Evolutionary conservation across 2,113 vertebrate species (phyloP), one percentile per base, ranked within the genome.

Genomic region (Cryptomyrus ogoouensis): DNA sequence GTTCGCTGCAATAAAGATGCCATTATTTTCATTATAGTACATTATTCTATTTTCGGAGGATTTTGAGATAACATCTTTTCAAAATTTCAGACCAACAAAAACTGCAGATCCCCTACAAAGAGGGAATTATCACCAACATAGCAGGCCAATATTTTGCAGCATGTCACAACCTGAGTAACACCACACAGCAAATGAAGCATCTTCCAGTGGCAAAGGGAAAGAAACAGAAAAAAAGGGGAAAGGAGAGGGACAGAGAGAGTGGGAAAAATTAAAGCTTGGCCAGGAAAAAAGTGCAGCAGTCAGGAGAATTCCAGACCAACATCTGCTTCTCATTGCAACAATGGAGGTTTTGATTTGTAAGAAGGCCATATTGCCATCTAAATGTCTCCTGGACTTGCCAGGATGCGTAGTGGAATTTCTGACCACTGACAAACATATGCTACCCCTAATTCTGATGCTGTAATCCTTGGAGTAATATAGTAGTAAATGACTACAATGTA

Each of bases 321-420:
- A 97, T 98, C 97, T 98, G 97, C 96, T 97, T 97, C 97, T 97
- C 95, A 93, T 98, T 98, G 95, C 93, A 91, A 98, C 97, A 98
- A 96, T 95, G 93, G 93, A 92, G 77, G 90, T 94, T 96, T 96
- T 96, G 95, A 96, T 96, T 96, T 94, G 87, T 35, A 91, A 93
- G 84, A 92, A 27, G 19, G 86, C 92, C 19, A 39, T 52, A 17
- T 84, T 90, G 80, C 89, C 49, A 46, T 62, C 91, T 89, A 87
- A 88, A 86, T 87, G 90, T 62, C 88, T 90, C 83, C 58, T 74
- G 77, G 85, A 52, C 70, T 46, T 52, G 21, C 86, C 47, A 88
- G 90, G 19, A n/a, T 35, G 89, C 46, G 6, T n/a, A n/a, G 85
- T 50, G 52, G 31, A 80, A 49, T 42, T 88, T 88, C 90, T 89